phyloP scores from a whole-genome alignment of 2,113 vertebrate species.

The Hippotragus niger region DNA sequence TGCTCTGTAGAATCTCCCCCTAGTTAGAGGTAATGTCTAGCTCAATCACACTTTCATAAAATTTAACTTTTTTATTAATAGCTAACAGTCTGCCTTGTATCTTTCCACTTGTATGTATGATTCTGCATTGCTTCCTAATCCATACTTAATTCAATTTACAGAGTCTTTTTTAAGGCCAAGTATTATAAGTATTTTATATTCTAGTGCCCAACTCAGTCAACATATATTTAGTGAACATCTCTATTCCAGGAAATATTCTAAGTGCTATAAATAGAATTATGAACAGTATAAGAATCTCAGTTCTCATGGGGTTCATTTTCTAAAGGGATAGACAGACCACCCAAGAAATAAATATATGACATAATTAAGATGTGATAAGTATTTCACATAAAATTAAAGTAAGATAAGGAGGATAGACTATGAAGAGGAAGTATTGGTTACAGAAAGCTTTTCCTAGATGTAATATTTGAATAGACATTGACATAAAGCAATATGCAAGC shows the following conservation, averaged over 20 bases:
- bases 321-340: neutral
- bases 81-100: neutral
- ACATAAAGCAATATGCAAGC: neutral
- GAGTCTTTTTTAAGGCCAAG: neutral
- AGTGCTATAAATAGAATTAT: neutral
- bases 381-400: neutral
- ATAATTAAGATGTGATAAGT: neutral
- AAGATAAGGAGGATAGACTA: neutral
- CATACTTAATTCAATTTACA: neutral
- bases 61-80: neutral
- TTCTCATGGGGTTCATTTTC: neutral
- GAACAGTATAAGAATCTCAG: neutral
- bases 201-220: neutral
- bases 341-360: neutral
- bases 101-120: neutral
- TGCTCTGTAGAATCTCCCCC: neutral
- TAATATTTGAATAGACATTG: neutral
- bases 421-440: neutral
- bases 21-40: neutral
- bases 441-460: neutral
- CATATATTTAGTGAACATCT: neutral
- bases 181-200: neutral
- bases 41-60: neutral
- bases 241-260: neutral
- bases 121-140: neutral